Conservation (phyloP, 2,113 vertebrate genomes). For the Percopsis transmontana region DNA sequence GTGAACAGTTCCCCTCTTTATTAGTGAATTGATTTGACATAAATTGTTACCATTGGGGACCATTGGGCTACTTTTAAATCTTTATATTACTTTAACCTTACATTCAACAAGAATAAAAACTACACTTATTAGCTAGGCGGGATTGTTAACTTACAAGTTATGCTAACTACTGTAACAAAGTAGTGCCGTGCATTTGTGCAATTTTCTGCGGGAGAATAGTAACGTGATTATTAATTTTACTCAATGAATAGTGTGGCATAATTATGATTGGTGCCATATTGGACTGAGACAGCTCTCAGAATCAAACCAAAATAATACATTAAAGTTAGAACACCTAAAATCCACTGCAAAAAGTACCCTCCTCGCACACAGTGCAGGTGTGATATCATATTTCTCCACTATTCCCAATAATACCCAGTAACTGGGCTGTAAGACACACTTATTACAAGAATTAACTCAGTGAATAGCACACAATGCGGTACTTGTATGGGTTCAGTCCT, state of each 20-base stretch:
- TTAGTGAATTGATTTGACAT: constrained; percentile 41
- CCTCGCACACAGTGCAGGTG: no score
- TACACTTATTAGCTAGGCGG: neutral
- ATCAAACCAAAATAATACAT: constrained; percentile 31
- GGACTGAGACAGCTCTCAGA: constrained; percentile 40
- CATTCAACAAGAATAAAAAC: constrained; percentile 12
- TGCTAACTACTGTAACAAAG: neutral
- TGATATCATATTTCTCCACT: no score
- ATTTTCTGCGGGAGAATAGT: constrained; percentile 21
- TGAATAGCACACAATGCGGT: no score
- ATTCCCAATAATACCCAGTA: no score
- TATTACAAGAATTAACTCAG: no score
- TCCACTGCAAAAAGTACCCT: no score
- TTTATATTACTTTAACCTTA: constrained; percentile 9
- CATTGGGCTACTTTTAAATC: constrained; percentile 9
- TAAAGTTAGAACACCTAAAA: no score
- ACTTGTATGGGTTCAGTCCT: no score
- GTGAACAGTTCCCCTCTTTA: constrained; percentile 30
- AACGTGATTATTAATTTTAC: constrained; percentile 69
- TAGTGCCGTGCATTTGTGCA: no score
- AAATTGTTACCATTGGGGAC: constrained; percentile 1
- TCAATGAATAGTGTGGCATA: constrained; percentile 49
- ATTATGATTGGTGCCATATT: constrained; percentile 63
- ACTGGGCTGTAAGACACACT: no score
- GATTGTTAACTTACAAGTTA: constrained; percentile 12